Evolutionary conservation across 1,140 invertebrate species (phyloP), one percentile per base, ranked within the genome.

Genomic region (Lepidotrigona ventralis): DNA sequence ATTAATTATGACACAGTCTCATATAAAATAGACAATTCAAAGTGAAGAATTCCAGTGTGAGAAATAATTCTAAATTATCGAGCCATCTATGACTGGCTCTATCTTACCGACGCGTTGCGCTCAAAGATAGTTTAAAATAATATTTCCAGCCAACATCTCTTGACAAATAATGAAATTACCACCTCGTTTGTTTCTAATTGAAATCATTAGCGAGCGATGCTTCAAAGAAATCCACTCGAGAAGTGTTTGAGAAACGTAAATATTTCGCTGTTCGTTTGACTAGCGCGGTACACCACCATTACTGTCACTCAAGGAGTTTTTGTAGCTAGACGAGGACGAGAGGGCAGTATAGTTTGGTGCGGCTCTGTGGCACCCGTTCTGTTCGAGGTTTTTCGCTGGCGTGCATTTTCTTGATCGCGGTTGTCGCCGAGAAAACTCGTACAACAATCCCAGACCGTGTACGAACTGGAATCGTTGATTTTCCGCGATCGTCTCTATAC

Each of bases 301-400:
- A 85, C 86, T 88, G 90, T 89, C 86, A 86, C 64, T 90, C 78
- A 85, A 79, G 82, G 77, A 87, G 66, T 90, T 90, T 90, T 88
- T 86, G 85, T 83, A 80, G 81, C 78, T 79, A 74, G 87, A 70
- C 81, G 87, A 84, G 85, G 66, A 79, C 84, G 75, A 86, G 84
- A 86, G 84, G 86, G 70, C 75, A 88, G 88, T 88, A 71, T 77
- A 72, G 86, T 84, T 86, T 72, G 78, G 85, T 90, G 86, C 86
- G 83, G 86, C 82, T 83, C 66, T 79, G 72, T 76, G 78, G 76
- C 76, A 85, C 73, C 66, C 74, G 86, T 86, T 81, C 78, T 81
- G 79, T 78, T 86, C 15, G 70, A 69, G 76, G 70, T 79, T 89
- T 86, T 83, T 63, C 53, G 79, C 79, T 80, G 83, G 76, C 64